Evolutionary conservation across 2,113 vertebrate genomes (phyloP), one percentile per base, ranked within the genome.

Genomic region (Heloderma charlesbogerti): DNA sequence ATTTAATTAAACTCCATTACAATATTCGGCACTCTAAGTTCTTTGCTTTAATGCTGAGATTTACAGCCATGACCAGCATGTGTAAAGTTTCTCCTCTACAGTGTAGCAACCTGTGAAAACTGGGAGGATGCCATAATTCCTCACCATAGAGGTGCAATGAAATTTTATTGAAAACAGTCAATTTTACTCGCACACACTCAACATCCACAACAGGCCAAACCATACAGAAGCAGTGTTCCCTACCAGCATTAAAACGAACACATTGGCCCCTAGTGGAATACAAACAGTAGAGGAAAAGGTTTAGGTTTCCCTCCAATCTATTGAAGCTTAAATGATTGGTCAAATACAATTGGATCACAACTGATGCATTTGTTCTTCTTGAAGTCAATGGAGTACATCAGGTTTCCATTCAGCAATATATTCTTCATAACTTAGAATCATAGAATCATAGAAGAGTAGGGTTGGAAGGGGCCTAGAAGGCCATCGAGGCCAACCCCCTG

Each of bases 191-290:
- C 25, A 78, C 74, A 57, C 63, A 69, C 45, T 86, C 83, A 69
- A 22, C 45, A 54, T 51, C 63, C 89, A 79, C 75, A 86, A 86
- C 0, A 25, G 79, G 57, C 43, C 80, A 48, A 94, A 92, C 87
- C 4, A 67, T 88, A 94, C 25, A 86, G 69, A n/a, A 45, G 79
- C 22, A 34, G 57, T 82, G 48, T n/a, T 94, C 77, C 89, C 83
- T 71, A 92, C n/a, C 89, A 93, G 81, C 91, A 93, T 92, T 75
- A 91, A 71, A 92, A 90, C 71, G 77, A 94, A 94, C 92, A 90
- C 20, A 92, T 90, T 90, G 91, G 91, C 69, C 93, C 88, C 72
- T 13, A 85, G 43, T 0, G 0, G 87, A 91, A 91, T 31, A 87
- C 87, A 88, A 88, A 94, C 92, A 94, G 90, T 87, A 86, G 34